Evolutionary conservation across 2,888 invertebrate species (phyloP).

Genomic region (Platycheirus rosarum): DNA sequence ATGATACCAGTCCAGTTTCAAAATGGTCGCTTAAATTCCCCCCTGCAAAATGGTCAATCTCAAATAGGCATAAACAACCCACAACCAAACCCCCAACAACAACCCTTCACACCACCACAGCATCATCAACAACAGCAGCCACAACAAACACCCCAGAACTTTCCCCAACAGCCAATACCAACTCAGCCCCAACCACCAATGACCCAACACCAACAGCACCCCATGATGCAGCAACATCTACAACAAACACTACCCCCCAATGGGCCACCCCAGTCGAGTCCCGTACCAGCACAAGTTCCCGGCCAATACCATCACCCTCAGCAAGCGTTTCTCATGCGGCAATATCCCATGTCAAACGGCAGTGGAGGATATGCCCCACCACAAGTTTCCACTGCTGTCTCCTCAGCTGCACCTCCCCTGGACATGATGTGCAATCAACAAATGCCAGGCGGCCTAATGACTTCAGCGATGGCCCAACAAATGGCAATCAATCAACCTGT

Average conservation of each 20-base stretch:
- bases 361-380: slow-evolving; percentile 54
- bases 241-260: slow-evolving; percentile 50
- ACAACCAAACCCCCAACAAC: slow-evolving; percentile 66
- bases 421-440: slow-evolving; percentile 71
- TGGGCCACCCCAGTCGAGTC: slow-evolving; percentile 41
- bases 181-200: slow-evolving; percentile 57
- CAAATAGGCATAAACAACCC: slow-evolving; percentile 52
- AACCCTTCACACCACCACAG: slow-evolving; percentile 46
- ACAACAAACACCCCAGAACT: slow-evolving; percentile 68
- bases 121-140: slow-evolving; percentile 75
- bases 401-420: slow-evolving; percentile 66
- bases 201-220: slow-evolving; percentile 46
- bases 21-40: slow-evolving; percentile 78
- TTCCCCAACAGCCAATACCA: slow-evolving; percentile 69
- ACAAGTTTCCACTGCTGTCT: slow-evolving; percentile 40
- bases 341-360: slow-evolving; percentile 58
- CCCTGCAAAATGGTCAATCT: slow-evolving; percentile 77
- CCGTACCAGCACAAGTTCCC: slow-evolving; percentile 62
- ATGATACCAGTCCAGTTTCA: slow-evolving; percentile 80
- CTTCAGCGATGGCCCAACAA: slow-evolving; percentile 62
- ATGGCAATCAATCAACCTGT: slow-evolving; percentile 76
- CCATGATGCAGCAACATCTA: slow-evolving; percentile 63
- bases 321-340: slow-evolving; percentile 69
- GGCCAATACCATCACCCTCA: slow-evolving; percentile 72
- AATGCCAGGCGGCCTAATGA: slow-evolving; percentile 55